These are phyloP conservation scores for Physocephala rufipes DNA, from an alignment of 2,888 invertebrate species.

Conservation along the genomic window DNA sequence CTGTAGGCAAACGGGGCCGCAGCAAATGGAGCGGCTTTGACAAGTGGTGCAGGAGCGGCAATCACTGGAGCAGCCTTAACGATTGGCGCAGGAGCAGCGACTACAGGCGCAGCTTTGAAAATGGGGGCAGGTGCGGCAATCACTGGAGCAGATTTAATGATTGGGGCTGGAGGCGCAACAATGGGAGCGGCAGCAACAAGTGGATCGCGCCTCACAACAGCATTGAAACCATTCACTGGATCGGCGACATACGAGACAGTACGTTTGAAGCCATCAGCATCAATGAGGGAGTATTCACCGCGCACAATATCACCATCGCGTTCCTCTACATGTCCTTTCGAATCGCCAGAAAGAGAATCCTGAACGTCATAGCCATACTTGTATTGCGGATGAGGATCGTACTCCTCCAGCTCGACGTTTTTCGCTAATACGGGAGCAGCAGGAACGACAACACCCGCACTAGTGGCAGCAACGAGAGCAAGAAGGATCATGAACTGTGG, in stretches of 20 bases:
- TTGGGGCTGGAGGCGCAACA: conserved; percentile 42
- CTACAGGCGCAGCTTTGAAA: conserved; percentile 39
- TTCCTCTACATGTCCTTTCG: conserved; percentile 51
- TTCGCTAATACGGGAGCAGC: conserved; percentile 51
- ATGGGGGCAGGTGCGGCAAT: conserved; percentile 45
- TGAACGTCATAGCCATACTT: conserved; percentile 53
- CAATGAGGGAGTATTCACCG: conserved; percentile 51
- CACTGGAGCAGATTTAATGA: conserved; percentile 43
- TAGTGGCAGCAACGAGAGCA: conserved; percentile 37
- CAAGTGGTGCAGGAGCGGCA: conserved; percentile 39
- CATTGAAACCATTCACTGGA: conserved; percentile 51
- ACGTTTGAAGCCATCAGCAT: conserved; percentile 50
- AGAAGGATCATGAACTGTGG: conserved; percentile 29
- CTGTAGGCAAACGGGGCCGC: conserved; percentile 46
- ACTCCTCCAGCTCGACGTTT: conserved; percentile 53
- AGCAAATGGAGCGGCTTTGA: conserved; percentile 42
- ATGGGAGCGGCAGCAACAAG: conserved; percentile 48
- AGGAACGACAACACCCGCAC: conserved; percentile 43
- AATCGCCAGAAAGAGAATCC: conserved; percentile 50
- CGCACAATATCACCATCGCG: conserved; percentile 51
- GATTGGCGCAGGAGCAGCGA: conserved; percentile 39
- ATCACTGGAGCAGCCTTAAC: conserved; percentile 42
- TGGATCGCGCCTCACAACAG: conserved; percentile 55
- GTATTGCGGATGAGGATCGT: conserved; percentile 52
- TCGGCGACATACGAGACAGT: conserved; percentile 52